phyloP scores from a whole-genome alignment of 2,113 vertebrate species.

The Carlito syrichta region DNA sequence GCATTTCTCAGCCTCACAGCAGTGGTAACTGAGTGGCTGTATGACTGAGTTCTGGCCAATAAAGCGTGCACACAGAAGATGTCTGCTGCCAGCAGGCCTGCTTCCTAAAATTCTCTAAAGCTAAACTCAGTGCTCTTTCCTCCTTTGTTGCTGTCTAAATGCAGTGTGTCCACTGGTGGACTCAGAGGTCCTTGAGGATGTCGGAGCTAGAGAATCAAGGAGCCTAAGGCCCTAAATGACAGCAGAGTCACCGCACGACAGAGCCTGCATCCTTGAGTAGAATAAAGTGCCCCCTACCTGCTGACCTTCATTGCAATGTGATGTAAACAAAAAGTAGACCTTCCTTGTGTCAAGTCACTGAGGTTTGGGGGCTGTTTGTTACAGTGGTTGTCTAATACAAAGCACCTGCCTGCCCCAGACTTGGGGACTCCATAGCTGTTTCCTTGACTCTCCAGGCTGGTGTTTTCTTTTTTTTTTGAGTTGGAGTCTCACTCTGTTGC shows the following conservation, averaged over 20 bases:
- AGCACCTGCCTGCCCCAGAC: rapidly evolving
- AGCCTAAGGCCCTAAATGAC: neutral
- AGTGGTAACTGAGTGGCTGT: neutral
- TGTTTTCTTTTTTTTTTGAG: too few species aligned
- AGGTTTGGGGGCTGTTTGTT: neutral
- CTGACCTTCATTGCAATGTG: neutral
- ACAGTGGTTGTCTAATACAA: neutral
- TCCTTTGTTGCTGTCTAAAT: neutral
- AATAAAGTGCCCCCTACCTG: neutral
- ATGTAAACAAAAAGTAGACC: neutral
- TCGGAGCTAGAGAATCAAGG: neutral
- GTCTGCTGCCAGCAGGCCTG: neutral
- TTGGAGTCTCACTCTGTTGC: too few species aligned
- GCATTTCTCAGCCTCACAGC: neutral
- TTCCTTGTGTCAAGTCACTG: neutral
- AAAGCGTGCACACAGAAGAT: neutral
- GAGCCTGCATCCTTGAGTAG: neutral
- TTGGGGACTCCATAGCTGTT: too few species aligned
- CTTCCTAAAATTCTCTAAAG: neutral
- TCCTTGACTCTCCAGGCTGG: neutral
- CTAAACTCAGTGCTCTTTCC: neutral
- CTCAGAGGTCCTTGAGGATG: neutral
- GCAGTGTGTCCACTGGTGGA: neutral
- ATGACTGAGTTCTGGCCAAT: neutral
- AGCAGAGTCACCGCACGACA: neutral